Percentiles rank a stretch among this genome's conserved stretches.
phyloP scores from a whole-genome alignment of 2,888 invertebrate species.

The Cheilosia vernalis region DNA sequence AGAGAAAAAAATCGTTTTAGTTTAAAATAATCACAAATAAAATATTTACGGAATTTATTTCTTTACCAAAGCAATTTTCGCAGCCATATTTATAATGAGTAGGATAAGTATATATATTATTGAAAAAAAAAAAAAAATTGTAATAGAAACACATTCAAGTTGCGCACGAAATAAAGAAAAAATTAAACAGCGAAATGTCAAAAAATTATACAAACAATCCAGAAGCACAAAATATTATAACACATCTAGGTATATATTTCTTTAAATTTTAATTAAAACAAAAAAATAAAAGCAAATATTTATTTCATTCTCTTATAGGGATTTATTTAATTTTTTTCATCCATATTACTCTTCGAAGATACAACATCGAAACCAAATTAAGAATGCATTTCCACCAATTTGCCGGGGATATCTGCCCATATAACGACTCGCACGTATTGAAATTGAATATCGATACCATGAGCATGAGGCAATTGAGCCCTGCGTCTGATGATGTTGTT shows the following conservation, averaged over 20 bases:
- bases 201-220: slow-evolving; percentile 18
- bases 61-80: slow-evolving; percentile 72
- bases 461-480: slow-evolving; percentile 13
- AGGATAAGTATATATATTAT: slow-evolving; percentile 2
- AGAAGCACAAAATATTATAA: not conserved
- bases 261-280: slow-evolving; percentile 52
- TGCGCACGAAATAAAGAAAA: slow-evolving; percentile 28
- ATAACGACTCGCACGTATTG: slow-evolving; percentile 13
- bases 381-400: slow-evolving; percentile 68
- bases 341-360: slow-evolving; percentile 42
- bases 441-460: slow-evolving; percentile 50
- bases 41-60: not conserved
- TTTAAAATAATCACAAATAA: slow-evolving; percentile 2
- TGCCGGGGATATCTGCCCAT: slow-evolving; percentile 45
- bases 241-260: not conserved
- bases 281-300: slow-evolving; percentile 13
- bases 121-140: slow-evolving; percentile 14
- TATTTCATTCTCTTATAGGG: slow-evolving; percentile 15
- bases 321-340: slow-evolving; percentile 8
- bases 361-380: slow-evolving; percentile 43
- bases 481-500: slow-evolving; percentile 58
- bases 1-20: slow-evolving; percentile 31
- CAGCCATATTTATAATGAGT: slow-evolving; percentile 73
- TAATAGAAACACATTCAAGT: slow-evolving; percentile 21
- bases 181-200: slow-evolving; percentile 37